Base-by-base conservation (phyloP, 2,888 invertebrate genomes). In the Danaus chrysippus region DNA sequence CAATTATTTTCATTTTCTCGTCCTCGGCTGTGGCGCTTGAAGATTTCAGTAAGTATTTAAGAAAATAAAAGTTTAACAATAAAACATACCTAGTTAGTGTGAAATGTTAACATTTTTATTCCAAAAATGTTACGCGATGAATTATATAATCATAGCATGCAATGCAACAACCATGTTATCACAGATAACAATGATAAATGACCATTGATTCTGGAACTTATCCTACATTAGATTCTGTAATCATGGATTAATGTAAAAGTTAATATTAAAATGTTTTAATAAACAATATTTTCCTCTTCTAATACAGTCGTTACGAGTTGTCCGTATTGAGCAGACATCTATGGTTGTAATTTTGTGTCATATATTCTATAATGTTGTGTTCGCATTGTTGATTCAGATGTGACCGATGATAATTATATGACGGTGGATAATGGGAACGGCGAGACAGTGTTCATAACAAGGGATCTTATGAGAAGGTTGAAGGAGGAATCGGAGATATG, bases 401-500 rank as follows among this genome's bases (percentile, higher is more conserved):
- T 66, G 12, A 80, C 82, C 12, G 70, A 76, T 9, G 66, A 63
- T 3, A 61, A 68, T 44, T 79, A 70, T 61, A 70, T 68, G 61
- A 73, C 64, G 42, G 78, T 73, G 49, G 19, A 71, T 10, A 76
- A 76, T 64, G 75, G 75, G 66, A 75, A 84, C 80, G 90, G 88
- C 43, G 76, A 79, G 56, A 70, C 76, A 0, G 74, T 86, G 52
- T 79, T 73, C 57, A 81, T 89, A 71, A 75, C 77, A 0, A 78
- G 79, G 34, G 76, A 81, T 9, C 69, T 91, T 42, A 74, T 82
- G 71, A 76, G 58, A 58, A 86, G 77, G 65, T 59, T 91, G 34
- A 72, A 73, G 1, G 77, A 78, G 9, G 88, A 91, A 65, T 67
- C 73, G 19, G 75, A 71, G 9, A 76, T 71, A 1, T 91, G 90